Conservation (phyloP, 2,113 vertebrate genomes). For the Microtus richardsoni region DNA sequence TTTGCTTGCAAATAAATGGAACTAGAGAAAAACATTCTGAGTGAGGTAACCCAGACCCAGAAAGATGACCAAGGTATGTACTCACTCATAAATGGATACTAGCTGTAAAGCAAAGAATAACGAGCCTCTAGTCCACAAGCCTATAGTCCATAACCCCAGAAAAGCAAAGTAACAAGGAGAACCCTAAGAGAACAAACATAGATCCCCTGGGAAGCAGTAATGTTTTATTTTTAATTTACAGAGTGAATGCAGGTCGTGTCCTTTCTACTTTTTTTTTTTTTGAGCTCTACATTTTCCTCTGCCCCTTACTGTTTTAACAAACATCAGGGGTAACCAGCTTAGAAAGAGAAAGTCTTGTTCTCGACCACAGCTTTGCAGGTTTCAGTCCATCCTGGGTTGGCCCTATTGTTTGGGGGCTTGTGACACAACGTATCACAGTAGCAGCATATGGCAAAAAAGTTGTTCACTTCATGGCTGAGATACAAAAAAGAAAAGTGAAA, state of each 20-base stretch:
- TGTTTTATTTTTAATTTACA: not conserved
- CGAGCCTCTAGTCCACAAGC: too few species aligned
- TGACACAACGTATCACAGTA: not conserved
- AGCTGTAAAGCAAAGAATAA: too few species aligned
- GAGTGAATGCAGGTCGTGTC: not conserved
- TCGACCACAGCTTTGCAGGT: not conserved
- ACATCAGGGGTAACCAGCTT: not conserved
- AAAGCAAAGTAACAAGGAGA: too few species aligned
- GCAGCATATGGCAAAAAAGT: not conserved
- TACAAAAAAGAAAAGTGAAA: not conserved
- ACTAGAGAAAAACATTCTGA: too few species aligned
- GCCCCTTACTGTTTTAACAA: not conserved
- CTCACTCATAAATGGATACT: too few species aligned
- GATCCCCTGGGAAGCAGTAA: not conserved
- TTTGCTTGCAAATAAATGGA: too few species aligned
- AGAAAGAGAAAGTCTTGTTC: not conserved
- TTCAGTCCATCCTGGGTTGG: not conserved
- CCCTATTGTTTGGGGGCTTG: not conserved
- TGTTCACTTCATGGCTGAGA: not conserved
- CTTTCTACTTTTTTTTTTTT: not conserved
- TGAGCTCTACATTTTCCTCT: too few species aligned
- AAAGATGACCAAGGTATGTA: too few species aligned
- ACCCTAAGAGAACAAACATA: too few species aligned
- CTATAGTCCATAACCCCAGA: too few species aligned
- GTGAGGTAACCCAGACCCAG: too few species aligned